Base-by-base conservation (phyloP, 2,797 vertebrate species). In the Florisuga fusca region DNA sequence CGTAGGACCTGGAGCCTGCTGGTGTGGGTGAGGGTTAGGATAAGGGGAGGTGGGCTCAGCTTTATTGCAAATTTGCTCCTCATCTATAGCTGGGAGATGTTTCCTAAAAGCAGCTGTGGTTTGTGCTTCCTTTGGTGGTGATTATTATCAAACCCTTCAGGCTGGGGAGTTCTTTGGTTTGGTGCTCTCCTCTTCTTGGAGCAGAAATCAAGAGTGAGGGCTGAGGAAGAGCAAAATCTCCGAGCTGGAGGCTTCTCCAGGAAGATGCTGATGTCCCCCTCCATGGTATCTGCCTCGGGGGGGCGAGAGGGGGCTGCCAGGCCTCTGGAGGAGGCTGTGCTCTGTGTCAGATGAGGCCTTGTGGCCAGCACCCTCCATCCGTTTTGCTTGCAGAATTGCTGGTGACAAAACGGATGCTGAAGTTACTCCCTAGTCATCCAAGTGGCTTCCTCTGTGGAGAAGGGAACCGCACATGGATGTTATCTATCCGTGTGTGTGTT, bases 391-490 rank as follows among this genome's bases (percentile, higher is more conserved):
- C 2, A 2, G 50, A 73, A 80, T 7, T 78, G 69, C 29, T 72
- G 17, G 1, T 0, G 1, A 57, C 82, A 77, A 64, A 33, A 3
- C 10, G 50, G 50, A 31, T 83, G 66, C 67, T 61, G 64, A 64
- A 17, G 36, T 80, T 77, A 43, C 68, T 90, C 46, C 25, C 77
- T 75, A 83, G 87, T 45, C 43, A 41, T 25, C 71, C 33, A 88
- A 93, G 46, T 72, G 75, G 15, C 73, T 92, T 81, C 80, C 80
- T 69, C 74, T 82, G 23, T 84, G 76, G 50, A 51, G 91, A 83
- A 84, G 1, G 0, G 84, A 84, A 48, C 51, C 69, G 38, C 38
- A 45, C 9, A 15, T 69, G 55, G 58, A 76, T 5, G 46, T 57
- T 87, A 26, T 73, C 55, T 36, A 78, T 78, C 57, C 46, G 38